Percentiles rank a stretch among this genome's conserved stretches.
Conservation (phyloP, 1,140 invertebrate species). For the Ganaspis sp. region DNA sequence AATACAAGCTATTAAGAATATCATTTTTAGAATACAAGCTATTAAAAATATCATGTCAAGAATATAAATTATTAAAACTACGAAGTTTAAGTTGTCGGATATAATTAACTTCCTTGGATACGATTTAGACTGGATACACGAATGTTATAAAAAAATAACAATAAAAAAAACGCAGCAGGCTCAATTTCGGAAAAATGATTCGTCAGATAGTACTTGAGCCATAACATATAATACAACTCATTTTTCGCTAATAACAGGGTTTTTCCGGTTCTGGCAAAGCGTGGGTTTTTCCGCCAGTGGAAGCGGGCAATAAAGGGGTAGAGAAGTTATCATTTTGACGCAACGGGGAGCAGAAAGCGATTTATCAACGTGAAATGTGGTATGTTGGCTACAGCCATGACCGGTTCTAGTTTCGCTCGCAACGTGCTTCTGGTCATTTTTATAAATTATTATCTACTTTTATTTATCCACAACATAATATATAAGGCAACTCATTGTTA, state of each 20-base stretch:
- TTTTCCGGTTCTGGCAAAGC: not conserved
- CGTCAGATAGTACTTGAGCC: conserved; percentile 1
- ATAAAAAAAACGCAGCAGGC: too few species aligned
- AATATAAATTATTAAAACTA: too few species aligned
- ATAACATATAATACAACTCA: conserved; percentile 9
- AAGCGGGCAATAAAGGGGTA: not conserved
- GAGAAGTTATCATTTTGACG: conserved; percentile 14
- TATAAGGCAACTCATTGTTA: not conserved
- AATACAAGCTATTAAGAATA: too few species aligned
- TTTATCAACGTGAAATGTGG: conserved; percentile 20
- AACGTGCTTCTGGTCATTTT: conserved; percentile 6
- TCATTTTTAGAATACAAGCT: too few species aligned
- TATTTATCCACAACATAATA: not conserved
- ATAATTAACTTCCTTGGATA: too few species aligned
- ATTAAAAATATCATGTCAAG: too few species aligned
- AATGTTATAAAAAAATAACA: too few species aligned
- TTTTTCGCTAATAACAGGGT: conserved; percentile 20
- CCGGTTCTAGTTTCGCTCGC: conserved; percentile 18
- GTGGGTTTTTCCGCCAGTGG: not conserved
- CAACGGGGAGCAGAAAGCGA: conserved; percentile 2
- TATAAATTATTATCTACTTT: conserved; percentile 24
- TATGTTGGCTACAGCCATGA: conserved; percentile 21
- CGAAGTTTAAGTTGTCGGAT: too few species aligned
- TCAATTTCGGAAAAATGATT: not conserved
- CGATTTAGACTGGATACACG: too few species aligned